A percentile compares a stretch with the other conserved stretches of the same genome.
Evolutionary conservation across 2,888 invertebrate species (phyloP).

Genomic region (Apamea crenata): DNA sequence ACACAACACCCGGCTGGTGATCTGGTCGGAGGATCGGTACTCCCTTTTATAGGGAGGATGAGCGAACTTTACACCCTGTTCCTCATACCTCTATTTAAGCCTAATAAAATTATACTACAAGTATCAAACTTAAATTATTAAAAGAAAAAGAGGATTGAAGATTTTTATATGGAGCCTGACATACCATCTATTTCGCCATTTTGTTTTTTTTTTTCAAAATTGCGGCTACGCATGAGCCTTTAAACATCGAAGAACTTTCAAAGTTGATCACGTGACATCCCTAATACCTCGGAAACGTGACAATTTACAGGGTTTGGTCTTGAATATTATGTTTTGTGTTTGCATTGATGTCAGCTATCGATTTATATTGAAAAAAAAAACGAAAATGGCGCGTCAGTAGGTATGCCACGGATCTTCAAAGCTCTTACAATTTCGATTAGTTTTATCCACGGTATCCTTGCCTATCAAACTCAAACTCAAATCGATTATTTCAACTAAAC

Average conservation of each 20-base stretch:
- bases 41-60: too few species aligned
- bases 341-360: neutral
- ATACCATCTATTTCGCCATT: neutral
- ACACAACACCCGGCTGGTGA: too few species aligned
- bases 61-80: too few species aligned
- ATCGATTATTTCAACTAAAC: too few species aligned
- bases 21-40: too few species aligned
- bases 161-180: neutral
- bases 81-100: too few species aligned
- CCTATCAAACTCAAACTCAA: too few species aligned
- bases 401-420: neutral
- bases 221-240: neutral
- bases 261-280: neutral
- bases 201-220: neutral
- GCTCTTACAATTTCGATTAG: neutral
- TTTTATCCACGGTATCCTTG: neutral
- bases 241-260: neutral
- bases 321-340: neutral
- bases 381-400: neutral
- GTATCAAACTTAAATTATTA: neutral
- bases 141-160: neutral
- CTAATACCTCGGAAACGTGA: neutral
- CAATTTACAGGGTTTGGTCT: neutral
- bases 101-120: too few species aligned
- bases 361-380: neutral